phyloP scores from a whole-genome alignment of 1,140 invertebrate species.

The Rhopalosiphum maidis region DNA sequence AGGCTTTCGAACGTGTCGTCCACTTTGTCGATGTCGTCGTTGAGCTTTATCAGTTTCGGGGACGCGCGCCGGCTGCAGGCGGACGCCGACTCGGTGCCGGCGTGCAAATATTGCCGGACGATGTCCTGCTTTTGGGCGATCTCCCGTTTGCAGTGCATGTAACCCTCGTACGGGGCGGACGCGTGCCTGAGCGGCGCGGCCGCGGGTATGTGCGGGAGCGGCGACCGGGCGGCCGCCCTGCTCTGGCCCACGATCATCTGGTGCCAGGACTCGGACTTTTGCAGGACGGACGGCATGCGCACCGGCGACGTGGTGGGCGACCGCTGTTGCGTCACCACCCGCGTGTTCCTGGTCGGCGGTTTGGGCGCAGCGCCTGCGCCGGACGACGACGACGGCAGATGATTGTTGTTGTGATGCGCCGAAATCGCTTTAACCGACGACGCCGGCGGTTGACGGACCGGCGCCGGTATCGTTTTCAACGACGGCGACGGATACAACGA shows the following conservation, averaged over 20 bases:
- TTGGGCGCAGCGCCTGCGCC: neutral
- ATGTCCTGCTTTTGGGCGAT: slow-evolving; percentile 69
- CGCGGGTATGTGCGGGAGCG: slow-evolving; percentile 63
- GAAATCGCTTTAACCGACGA: neutral
- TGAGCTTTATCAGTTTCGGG: slow-evolving; percentile 50
- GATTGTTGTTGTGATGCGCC: neutral
- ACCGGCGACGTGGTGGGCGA: slow-evolving; percentile 58
- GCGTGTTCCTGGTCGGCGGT: slow-evolving; percentile 32
- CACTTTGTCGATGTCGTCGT: slow-evolving; percentile 63
- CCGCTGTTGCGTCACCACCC: slow-evolving; percentile 44
- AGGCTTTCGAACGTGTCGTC: slow-evolving; percentile 64
- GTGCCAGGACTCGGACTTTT: slow-evolving; percentile 83
- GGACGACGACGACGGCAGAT: too few species aligned
- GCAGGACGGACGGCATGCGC: slow-evolving; percentile 64
- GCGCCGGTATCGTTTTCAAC: neutral
- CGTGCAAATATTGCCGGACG: neutral
- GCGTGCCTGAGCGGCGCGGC: slow-evolving; percentile 64
- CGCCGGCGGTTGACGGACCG: neutral
- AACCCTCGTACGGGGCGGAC: slow-evolving; percentile 70
- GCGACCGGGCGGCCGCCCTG: slow-evolving; percentile 54
- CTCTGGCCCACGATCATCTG: slow-evolving; percentile 67
- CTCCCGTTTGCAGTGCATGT: slow-evolving; percentile 76
- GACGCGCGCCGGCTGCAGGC: neutral
- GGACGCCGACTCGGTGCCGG: neutral
- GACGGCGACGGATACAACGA: neutral